Conservation (phyloP, 2,113 vertebrate genomes). For the Mustelus asterias region DNA sequence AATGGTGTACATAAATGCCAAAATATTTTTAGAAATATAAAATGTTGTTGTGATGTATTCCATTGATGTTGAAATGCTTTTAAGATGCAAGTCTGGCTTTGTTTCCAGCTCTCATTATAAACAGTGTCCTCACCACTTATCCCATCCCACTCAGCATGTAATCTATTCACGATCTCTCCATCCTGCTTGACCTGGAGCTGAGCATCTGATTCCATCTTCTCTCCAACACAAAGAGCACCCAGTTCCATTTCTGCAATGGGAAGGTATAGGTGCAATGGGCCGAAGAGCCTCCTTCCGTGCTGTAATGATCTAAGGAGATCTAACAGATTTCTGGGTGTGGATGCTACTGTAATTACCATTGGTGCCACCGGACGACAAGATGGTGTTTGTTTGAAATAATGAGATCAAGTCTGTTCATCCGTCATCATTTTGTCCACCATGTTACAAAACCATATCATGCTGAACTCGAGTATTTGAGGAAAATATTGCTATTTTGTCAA, state of each 20-base stretch:
- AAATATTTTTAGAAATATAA: not conserved
- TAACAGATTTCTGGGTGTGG: too few relatives aligned
- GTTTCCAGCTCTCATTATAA: not conserved
- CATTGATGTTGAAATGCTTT: slow-evolving; percentile 1
- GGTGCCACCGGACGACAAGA: not conserved
- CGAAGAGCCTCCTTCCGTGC: too few relatives aligned
- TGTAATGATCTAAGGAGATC: too few relatives aligned
- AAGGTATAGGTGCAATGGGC: not conserved
- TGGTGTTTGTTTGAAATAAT: not conserved
- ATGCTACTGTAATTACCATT: too few relatives aligned
- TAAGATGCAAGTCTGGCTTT: not conserved
- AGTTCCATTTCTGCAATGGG: not conserved
- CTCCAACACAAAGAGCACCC: not conserved
- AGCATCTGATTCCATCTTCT: not conserved
- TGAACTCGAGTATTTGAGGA: too few relatives aligned
- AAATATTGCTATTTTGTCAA: too few relatives aligned
- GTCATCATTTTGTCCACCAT: too few relatives aligned
- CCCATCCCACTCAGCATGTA: not conserved
- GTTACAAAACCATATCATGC: too few relatives aligned
- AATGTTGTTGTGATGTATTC: not conserved
- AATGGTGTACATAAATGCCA: not conserved
- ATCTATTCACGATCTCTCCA: not conserved
- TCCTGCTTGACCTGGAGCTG: not conserved
- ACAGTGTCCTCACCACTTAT: not conserved
- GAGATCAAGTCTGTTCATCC: too few relatives aligned